These are phyloP conservation scores for Agriopis marginaria DNA, from an alignment of 2,888 invertebrate species.

Conservation along the genomic window DNA sequence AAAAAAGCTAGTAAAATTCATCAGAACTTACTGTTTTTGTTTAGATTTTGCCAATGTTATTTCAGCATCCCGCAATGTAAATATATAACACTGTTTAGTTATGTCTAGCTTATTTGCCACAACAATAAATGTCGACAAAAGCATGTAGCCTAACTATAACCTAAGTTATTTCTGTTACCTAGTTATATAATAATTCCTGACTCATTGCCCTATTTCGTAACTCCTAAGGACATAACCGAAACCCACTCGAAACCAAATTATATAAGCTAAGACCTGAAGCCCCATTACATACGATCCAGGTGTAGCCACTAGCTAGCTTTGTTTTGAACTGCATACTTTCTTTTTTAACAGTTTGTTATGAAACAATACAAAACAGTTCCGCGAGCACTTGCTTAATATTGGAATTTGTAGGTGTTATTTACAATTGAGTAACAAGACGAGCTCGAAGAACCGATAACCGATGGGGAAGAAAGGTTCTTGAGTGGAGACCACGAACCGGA, in stretches of 20 bases:
- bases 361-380: slow-evolving; percentile 33
- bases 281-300: slow-evolving; percentile 25
- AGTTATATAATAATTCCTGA: neutral
- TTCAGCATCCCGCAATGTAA: too few species aligned
- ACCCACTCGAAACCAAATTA: slow-evolving; percentile 9
- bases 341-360: slow-evolving; percentile 39
- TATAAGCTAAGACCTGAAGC: slow-evolving; percentile 22
- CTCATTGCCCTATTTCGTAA: slow-evolving; percentile 22
- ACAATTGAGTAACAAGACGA: neutral
- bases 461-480: too few species aligned
- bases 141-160: neutral
- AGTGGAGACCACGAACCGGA: too few species aligned
- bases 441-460: too few species aligned
- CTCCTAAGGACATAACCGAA: neutral
- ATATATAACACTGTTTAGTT: too few species aligned
- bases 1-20: too few species aligned
- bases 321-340: slow-evolving; percentile 38
- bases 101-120: too few species aligned
- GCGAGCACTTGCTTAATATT: slow-evolving; percentile 33
- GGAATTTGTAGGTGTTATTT: neutral
- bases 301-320: slow-evolving; percentile 40
- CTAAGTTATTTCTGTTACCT: neutral
- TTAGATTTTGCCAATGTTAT: too few species aligned
- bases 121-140: too few species aligned
- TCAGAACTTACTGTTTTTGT: too few species aligned